A percentile compares a stretch with the other conserved stretches of the same genome.
These are phyloP conservation scores for Clarias fuscus DNA, from an alignment of 2,797 vertebrate genomes.

Conservation along the genomic window DNA sequence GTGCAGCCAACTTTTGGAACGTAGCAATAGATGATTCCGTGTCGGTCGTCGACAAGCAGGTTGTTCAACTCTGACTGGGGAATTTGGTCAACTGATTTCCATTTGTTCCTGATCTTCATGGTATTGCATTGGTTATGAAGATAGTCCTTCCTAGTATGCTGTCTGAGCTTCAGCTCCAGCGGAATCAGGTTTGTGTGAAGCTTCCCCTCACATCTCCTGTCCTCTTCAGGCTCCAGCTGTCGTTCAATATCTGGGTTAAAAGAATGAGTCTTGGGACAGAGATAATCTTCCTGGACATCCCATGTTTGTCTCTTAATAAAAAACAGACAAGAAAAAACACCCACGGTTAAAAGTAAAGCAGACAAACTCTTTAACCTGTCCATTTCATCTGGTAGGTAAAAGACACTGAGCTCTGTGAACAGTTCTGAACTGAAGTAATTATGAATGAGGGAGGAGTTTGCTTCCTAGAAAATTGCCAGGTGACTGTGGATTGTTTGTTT, in stretches of 20 bases:
- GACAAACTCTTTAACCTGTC: neutral
- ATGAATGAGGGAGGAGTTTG: neutral
- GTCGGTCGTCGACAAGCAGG: slow-evolving; percentile 90
- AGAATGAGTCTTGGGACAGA: neutral
- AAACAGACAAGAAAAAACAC: neutral
- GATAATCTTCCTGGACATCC: rapidly evolving
- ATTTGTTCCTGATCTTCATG: slow-evolving; percentile 65
- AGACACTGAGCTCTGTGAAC: neutral
- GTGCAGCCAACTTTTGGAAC: slow-evolving; percentile 94
- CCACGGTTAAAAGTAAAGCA: neutral
- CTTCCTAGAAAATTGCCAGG: neutral
- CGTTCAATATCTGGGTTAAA: neutral
- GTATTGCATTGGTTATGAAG: slow-evolving; percentile 33
- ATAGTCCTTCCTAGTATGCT: slow-evolving; percentile 3
- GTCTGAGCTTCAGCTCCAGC: neutral
- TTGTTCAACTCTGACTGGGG: slow-evolving; percentile 87
- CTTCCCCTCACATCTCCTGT: slow-evolving; percentile 74
- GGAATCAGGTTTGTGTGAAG: slow-evolving; percentile 54
- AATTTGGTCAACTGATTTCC: slow-evolving; percentile 85
- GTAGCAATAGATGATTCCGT: slow-evolving; percentile 93
- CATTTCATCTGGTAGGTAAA: neutral
- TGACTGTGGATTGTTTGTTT: neutral
- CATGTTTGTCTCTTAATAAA: neutral
- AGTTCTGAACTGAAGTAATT: neutral
- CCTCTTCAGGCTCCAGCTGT: slow-evolving; percentile 47